Percentiles rank a stretch among this genome's conserved stretches.
Conservation (phyloP, 2,797 vertebrate species). For the Sphaeramia orbicularis region DNA sequence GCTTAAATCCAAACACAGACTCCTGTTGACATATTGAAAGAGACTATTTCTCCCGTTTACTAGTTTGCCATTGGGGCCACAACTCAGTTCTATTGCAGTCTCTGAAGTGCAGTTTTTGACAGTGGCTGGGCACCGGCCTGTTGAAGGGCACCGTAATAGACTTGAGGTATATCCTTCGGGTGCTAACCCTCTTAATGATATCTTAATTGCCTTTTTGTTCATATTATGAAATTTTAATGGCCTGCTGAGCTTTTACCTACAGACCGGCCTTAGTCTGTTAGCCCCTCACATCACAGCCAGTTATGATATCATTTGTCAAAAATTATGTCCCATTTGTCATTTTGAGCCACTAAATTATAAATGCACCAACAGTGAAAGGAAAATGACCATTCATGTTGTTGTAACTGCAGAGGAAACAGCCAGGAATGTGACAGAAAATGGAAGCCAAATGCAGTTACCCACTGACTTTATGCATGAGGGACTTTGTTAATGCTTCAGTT, state of each 20-base stretch:
- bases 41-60: slow-evolving; percentile 37
- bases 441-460: slow-evolving; percentile 30
- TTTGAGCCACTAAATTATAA: slow-evolving; percentile 73
- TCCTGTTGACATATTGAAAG: slow-evolving; percentile 48
- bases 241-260: slow-evolving; percentile 68
- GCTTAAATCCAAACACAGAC: slow-evolving; percentile 49
- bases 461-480: slow-evolving; percentile 4
- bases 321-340: slow-evolving; percentile 76
- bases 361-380: slow-evolving; percentile 53
- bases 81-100: slow-evolving; percentile 40
- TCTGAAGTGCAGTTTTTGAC: slow-evolving; percentile 52
- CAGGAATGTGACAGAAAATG: slow-evolving; percentile 12
- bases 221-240: slow-evolving; percentile 80
- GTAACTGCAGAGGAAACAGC: slow-evolving; percentile 30
- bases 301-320: slow-evolving; percentile 79
- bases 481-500: slow-evolving; percentile 8
- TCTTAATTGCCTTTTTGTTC: slow-evolving; percentile 81
- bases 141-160: slow-evolving; percentile 59
- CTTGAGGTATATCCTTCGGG: slow-evolving; percentile 67
- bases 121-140: slow-evolving; percentile 23
- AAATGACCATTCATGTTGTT: slow-evolving; percentile 53
- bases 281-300: slow-evolving; percentile 58
- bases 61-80: slow-evolving; percentile 45
- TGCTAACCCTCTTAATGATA: slow-evolving; percentile 75
- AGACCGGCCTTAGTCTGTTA: slow-evolving; percentile 60